Evolutionary conservation across 2,888 invertebrate genomes (phyloP), one percentile per base, ranked within the genome.

Genomic region (Netelia virgata): DNA sequence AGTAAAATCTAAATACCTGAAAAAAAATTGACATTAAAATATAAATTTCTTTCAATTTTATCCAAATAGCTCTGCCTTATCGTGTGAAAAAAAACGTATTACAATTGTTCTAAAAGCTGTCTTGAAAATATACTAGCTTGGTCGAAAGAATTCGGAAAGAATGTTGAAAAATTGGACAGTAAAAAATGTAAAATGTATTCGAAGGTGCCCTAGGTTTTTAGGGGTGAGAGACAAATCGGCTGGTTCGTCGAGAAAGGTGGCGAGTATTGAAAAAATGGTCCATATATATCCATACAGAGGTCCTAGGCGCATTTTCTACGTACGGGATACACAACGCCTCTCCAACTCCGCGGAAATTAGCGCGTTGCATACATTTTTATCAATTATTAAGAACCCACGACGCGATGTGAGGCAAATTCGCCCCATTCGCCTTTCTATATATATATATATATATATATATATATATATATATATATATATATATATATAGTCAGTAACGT

Each of bases 351-450:
- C 73, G 75, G 75, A 82, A 64, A 55, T 88, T 87, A 88, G 88
- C 90, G 89, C 88, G 88, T 47, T 91, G 90, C 92, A 92, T 93
- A 92, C 93, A 93, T 93, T 93, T 93, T 93, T 93, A 93, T 93
- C 93, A 93, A 93, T 93, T 93, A 93, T 93, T 93, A 93, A 93
- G 93, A 93, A 93, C 91, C 90, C 90, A 63, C 43, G 53, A 55
- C n/a, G 74, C 57, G 77, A 72, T 43, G 61, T 41, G 84, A 59
- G 74, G 82, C 43, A 78, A 75, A 72, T 75, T 82, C 50, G 50
- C 75, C 53, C 83, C 50, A 73, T 72, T 70, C 69, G 70, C 41
- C n/a, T 9, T 63, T 18, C 41, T 43, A 28, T 36, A 18, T 43
- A 61, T 28, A 2, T 23, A 23, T n/a, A 55, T 78, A 18, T 18